phyloP scores from a whole-genome alignment of 2,797 vertebrate genomes.

The Gouania willdenowi region DNA sequence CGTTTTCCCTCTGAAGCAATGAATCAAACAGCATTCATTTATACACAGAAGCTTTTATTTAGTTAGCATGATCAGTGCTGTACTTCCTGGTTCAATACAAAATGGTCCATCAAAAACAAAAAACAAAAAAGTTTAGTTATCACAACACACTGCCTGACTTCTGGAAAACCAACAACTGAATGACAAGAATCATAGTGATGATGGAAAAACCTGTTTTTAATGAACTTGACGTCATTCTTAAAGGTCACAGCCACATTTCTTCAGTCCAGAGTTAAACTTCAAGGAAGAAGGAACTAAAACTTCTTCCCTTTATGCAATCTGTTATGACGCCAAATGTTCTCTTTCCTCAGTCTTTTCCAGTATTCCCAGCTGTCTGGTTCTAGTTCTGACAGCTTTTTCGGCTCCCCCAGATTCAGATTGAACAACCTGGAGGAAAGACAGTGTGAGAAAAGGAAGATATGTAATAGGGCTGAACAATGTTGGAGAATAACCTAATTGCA shows the following conservation, averaged over 20 bases:
- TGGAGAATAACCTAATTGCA: no score
- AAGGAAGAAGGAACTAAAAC: conserved; percentile 58
- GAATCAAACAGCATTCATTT: no score
- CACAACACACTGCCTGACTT: background rate
- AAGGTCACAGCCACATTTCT: no score
- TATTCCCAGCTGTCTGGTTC: conserved; percentile 76
- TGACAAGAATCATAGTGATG: background rate
- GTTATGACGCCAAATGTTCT: conserved; percentile 84
- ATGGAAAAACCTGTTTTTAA: background rate
- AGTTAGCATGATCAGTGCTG: no score
- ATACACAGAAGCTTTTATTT: no score
- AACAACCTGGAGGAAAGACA: no score
- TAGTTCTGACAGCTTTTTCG: conserved; percentile 79
- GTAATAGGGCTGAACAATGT: no score
- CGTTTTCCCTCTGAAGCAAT: no score
- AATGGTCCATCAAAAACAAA: no score
- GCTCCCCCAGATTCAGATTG: conserved; percentile 77
- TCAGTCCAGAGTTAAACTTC: conserved; percentile 10
- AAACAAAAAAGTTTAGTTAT: no score
- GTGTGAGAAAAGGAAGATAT: background rate
- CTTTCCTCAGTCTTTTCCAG: conserved; percentile 85
- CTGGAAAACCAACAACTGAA: background rate
- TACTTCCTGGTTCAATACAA: no score
- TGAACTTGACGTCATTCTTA: background rate
- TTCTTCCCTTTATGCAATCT: conserved; percentile 79